Base-by-base conservation (phyloP, 2,888 invertebrate species). In the Rhagium mordax region DNA sequence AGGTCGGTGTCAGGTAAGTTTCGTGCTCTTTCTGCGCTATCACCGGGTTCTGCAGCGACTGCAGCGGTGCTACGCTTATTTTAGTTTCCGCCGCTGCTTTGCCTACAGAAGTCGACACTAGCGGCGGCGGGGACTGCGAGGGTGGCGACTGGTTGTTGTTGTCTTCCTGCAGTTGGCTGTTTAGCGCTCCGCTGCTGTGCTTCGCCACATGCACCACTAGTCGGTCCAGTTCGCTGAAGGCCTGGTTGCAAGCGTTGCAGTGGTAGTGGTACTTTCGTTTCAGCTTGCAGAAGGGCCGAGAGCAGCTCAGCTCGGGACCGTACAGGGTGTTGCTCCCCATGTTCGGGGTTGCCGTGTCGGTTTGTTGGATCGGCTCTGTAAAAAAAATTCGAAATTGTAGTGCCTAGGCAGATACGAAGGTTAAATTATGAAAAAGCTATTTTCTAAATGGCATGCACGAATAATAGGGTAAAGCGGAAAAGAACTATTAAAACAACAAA, bases 241-340 rank as follows among this genome's bases (percentile, higher is more conserved):
- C 94, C 87, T 94, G 95, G 86, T 94, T 94, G 88, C 95, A 95
- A 61, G 93, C 91, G 83, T 93, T 92, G 87, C 95, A 95, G 84
- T 95, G 95, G 84, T 93, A 94, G 84, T 95, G 95, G 77, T 93
- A 92, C 83, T 93, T 93, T 74, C 93, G 90, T 86, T 94, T 95
- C 78, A 95, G 89, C 85, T 95, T 95, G 87, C 95, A 95, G 85
- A 95, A 95, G 3, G 95, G 94, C 18, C 94, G 89, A 66, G 94
- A 92, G 86, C 95, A 95, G 66, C 91, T 91, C 70, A 91, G 88
- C 76, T 92, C 92, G 0, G 91, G 92, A 0, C 92, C 92, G 83
- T 92, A 93, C 24, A 91, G 86, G 0, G 89, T 90, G 81, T 90
- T 91, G 60, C 88, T 87, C 18, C 83, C 84, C 3, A 65, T 64